A percentile compares a stretch with the other conserved stretches of the same genome.
Evolutionary conservation across 2,113 vertebrate genomes (phyloP).

Genomic region (Calyptomena viridis): DNA sequence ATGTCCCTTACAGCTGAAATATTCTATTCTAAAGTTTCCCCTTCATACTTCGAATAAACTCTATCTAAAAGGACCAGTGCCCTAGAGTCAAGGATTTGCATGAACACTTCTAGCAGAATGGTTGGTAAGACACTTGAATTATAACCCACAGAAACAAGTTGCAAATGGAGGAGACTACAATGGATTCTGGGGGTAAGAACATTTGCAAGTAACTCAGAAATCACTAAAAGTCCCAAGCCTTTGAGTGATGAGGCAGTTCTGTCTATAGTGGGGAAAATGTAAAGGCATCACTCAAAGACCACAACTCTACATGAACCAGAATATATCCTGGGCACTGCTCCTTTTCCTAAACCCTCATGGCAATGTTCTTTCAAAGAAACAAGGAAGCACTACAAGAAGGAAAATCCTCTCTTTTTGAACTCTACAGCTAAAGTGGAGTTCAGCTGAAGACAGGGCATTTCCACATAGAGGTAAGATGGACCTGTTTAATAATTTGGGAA

Average conservation of each 20-base stretch:
- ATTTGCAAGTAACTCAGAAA: neutral
- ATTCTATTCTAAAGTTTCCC: neutral
- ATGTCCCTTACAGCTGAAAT: neutral
- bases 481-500: neutral
- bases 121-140: neutral
- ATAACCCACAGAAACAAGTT: neutral
- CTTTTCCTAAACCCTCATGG: neutral
- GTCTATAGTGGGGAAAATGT: neutral
- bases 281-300: neutral
- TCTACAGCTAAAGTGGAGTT: neutral
- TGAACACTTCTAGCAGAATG: neutral
- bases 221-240: neutral
- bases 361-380: neutral
- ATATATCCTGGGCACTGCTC: neutral
- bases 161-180: neutral
- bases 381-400: neutral
- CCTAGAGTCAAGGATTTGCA: neutral
- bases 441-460: neutral
- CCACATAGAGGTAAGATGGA: neutral
- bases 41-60: neutral
- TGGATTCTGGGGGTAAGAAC: neutral
- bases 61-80: neutral
- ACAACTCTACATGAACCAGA: neutral
- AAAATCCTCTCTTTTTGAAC: neutral
- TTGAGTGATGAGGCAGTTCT: neutral